Base-by-base conservation (phyloP, 2,113 vertebrate species). In the Dolichotis patagonum region DNA sequence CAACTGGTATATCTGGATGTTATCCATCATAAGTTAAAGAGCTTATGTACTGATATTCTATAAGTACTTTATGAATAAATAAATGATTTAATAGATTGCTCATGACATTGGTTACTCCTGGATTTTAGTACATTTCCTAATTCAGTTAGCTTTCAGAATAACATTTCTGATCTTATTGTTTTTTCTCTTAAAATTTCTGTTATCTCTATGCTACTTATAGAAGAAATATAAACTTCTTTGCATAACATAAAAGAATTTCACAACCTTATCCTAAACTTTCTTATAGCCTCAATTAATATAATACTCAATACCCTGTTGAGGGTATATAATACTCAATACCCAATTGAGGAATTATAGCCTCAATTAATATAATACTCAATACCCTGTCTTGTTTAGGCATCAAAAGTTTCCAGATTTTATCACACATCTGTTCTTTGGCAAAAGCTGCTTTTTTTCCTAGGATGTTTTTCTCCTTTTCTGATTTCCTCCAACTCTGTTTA, bases 61-160 rank as follows among this genome's bases (percentile, higher is more conserved):
- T 38, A 46, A 26, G 2, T 52, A 75, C 60, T 63, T 73, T 69
- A 56, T 43, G 24, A 94, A 62, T 54, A n/a, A 43, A n/a, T 63
- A 38, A 22, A 46, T 63, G 80, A 28, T 43, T 81, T 54, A 82
- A 71, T 41, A 65, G 22, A n/a, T 22, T 82, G n/a, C 0, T 43
- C 1, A 19, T 85, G 58, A 12, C 5, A 80, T 52, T 60, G 9
- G 10, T 38, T 94, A 38, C n/a, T 80, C 7, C 73, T 90, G 7
- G 19, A 52, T 43, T 77, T 83, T 2, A 20, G 35, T 7, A n/a
- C 1, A 52, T 7, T 7, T 86, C 35, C 16, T 32, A 60, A 5
- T 88, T 85, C 41, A 96, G 35, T 60, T 94, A 54, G 67, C 75
- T 88, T 94, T 94, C 46, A 58, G 20, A 67, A 49, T 5, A 20